Evolutionary conservation across 2,888 invertebrate genomes (phyloP).

Genomic region (Lasius fuliginosus): DNA sequence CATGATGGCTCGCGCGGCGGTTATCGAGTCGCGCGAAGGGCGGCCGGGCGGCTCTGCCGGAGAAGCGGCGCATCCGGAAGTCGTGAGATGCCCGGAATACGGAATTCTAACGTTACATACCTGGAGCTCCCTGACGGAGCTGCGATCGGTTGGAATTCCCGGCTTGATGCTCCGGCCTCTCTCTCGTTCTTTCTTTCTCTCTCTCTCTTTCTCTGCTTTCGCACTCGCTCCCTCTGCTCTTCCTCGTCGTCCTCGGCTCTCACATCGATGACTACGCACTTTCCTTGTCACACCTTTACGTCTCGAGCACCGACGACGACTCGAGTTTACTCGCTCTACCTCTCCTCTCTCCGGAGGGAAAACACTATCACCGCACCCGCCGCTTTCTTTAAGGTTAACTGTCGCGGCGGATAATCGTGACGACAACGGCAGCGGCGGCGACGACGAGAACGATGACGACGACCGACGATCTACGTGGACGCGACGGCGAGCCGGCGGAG

Average conservation of each 20-base stretch:
- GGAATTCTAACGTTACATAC: constrained; percentile 64
- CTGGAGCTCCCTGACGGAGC: constrained; percentile 81
- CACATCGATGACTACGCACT: constrained; percentile 78
- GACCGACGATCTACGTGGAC: neutral
- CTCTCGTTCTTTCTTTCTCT: constrained; percentile 53
- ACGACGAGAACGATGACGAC: neutral
- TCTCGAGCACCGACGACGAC: constrained; percentile 56
- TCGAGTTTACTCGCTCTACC: constrained; percentile 38
- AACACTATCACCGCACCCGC: constrained; percentile 62
- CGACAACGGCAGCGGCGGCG: constrained; percentile 27
- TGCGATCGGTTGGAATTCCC: constrained; percentile 67
- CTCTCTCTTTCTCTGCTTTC: constrained; percentile 50
- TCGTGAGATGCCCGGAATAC: constrained; percentile 24
- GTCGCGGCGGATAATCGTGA: constrained; percentile 27
- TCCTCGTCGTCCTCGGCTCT: constrained; percentile 64
- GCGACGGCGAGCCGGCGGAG: constrained; percentile 30
- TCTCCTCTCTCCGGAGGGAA: constrained; percentile 3
- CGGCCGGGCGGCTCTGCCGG: constrained; percentile 55
- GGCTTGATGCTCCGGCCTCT: constrained; percentile 67
- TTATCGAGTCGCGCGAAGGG: constrained; percentile 66
- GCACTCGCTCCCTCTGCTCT: constrained; percentile 60
- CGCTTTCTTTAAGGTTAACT: constrained; percentile 74
- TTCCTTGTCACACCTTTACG: constrained; percentile 71
- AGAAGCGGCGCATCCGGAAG: constrained; percentile 34
- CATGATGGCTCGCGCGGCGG: constrained; percentile 74